Conservation (phyloP, 2,888 invertebrate species). For the Sminthurinus aureus region DNA sequence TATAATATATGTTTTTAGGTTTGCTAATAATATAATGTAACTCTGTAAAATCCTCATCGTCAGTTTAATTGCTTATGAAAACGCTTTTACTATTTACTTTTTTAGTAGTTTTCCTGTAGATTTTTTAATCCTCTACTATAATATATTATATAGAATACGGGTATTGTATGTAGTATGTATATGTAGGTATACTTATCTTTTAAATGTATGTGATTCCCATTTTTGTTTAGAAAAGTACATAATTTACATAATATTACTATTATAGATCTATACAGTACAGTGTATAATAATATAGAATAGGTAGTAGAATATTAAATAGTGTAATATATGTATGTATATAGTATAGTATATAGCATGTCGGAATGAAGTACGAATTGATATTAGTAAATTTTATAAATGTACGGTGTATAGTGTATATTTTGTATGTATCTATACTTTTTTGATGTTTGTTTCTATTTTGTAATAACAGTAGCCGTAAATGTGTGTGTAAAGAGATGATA, state of each 20-base stretch:
- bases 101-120: slow-evolving; percentile 1
- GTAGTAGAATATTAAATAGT: not conserved
- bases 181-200: not conserved
- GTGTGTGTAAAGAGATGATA: too few species aligned
- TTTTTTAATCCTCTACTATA: not conserved
- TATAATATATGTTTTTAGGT: not conserved
- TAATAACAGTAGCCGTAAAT: too few species aligned
- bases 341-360: not conserved
- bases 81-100: slow-evolving; percentile 7
- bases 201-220: not conserved
- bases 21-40: not conserved
- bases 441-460: too few species aligned
- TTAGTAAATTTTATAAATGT: too few species aligned
- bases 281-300: not conserved
- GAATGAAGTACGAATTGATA: too few species aligned
- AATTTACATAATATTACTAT: slow-evolving; percentile 3
- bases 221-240: slow-evolving; percentile 7
- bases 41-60: not conserved
- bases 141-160: not conserved
- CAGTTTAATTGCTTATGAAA: not conserved
- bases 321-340: not conserved
- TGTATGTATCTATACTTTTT: too few species aligned
- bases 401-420: too few species aligned
- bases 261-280: not conserved
- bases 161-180: not conserved